Conservation (phyloP, 1,140 invertebrate species). For the Heliconius hermathena region DNA sequence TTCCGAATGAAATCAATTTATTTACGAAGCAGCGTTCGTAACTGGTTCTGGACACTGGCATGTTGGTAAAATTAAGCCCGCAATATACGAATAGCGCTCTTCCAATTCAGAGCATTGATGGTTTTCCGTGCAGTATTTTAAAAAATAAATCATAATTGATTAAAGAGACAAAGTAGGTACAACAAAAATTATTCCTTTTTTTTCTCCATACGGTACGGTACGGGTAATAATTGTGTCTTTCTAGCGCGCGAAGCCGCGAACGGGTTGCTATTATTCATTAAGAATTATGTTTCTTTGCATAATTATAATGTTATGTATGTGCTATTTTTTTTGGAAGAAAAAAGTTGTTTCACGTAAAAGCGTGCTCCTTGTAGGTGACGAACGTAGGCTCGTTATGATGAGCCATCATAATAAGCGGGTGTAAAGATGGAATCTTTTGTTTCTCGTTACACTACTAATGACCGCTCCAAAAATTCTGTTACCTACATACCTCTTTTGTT, state of each 20-base stretch:
- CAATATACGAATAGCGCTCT: background rate
- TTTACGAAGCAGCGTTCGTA: background rate
- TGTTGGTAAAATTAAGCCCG: background rate
- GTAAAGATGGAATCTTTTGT: constrained; percentile 7
- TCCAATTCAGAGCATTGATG: background rate
- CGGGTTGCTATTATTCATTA: too few relatives aligned
- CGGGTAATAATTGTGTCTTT: too few relatives aligned
- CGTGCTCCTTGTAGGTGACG: background rate
- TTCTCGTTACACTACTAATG: constrained; percentile 10
- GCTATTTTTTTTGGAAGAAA: background rate
- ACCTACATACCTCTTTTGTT: background rate
- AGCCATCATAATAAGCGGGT: background rate
- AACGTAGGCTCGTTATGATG: background rate
- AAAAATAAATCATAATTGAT: background rate
- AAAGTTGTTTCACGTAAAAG: background rate
- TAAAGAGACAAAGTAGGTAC: background rate
- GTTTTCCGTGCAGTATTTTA: background rate
- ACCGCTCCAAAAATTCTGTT: constrained; percentile 1
- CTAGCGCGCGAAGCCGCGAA: too few relatives aligned
- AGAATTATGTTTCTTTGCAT: too few relatives aligned
- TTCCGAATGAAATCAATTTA: background rate
- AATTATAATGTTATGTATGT: too few relatives aligned
- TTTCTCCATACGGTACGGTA: too few relatives aligned
- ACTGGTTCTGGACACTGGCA: background rate
- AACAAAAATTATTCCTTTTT: too few relatives aligned